Evolutionary conservation across 2,113 vertebrate genomes (phyloP).

Genomic region (Megaceryle torquata): DNA sequence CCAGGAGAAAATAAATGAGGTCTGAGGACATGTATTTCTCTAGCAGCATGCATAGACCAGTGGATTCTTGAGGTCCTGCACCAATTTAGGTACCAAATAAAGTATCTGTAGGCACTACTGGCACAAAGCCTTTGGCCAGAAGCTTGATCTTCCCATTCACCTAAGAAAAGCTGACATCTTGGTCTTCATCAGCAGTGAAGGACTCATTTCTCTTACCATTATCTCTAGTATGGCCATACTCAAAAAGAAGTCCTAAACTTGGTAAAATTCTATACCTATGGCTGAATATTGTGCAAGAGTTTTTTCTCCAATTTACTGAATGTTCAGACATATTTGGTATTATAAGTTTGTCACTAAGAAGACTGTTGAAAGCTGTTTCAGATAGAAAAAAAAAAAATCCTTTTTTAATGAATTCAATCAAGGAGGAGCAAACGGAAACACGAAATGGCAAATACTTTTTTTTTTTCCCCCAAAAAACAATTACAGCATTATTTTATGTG

Average conservation of each 20-base stretch:
- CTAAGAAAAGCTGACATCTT: background rate
- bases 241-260: background rate
- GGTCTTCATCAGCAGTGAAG: background rate
- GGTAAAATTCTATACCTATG: background rate
- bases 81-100: background rate
- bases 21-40: background rate
- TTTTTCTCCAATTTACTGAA: background rate
- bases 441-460: constrained; percentile 58
- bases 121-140: background rate
- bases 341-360: background rate
- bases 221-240: background rate
- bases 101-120: background rate
- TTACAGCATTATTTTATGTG: constrained; percentile 53
- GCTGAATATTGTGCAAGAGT: background rate
- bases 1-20: background rate
- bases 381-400: background rate
- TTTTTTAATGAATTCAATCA: constrained; percentile 32
- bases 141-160: background rate
- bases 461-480: constrained; percentile 14
- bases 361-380: background rate
- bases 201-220: background rate
- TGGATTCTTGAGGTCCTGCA: background rate
- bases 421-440: constrained; percentile 34
- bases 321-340: background rate
- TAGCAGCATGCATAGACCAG: background rate